Conservation (phyloP, 2,797 vertebrate species). For the Xenopus petersii region DNA sequence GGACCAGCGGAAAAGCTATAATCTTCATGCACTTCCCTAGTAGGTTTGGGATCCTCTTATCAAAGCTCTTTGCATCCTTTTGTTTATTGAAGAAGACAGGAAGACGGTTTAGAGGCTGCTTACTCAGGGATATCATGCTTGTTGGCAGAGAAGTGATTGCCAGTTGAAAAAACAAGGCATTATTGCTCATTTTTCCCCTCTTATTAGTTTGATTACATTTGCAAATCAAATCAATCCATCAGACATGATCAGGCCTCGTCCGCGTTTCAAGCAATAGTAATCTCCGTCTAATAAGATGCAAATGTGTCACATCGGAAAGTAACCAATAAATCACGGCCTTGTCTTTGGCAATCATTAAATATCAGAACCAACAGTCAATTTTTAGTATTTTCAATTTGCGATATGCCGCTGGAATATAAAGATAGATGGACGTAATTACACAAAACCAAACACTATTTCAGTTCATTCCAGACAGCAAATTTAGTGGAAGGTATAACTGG, state of each 20-base stretch:
- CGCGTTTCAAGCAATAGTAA: slow-evolving; percentile 95
- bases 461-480: slow-evolving; percentile 96
- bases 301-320: slow-evolving; percentile 96
- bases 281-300: slow-evolving; percentile 97
- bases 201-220: slow-evolving; percentile 99
- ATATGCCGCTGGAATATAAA: slow-evolving; percentile 99
- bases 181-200: slow-evolving; percentile 93
- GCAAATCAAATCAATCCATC: slow-evolving; percentile 99
- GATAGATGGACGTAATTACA: slow-evolving; percentile 99
- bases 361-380: slow-evolving; percentile 98
- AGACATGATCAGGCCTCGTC: slow-evolving; percentile 89
- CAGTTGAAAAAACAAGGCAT: slow-evolving; percentile 92
- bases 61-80: slow-evolving; percentile 73
- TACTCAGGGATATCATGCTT: slow-evolving; percentile 81
- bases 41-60: slow-evolving; percentile 72
- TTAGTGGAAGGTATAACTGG: slow-evolving; percentile 95
- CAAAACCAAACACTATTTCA: slow-evolving; percentile 99
- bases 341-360: slow-evolving; percentile 98
- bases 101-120: slow-evolving; percentile 74
- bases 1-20: slow-evolving; percentile 30
- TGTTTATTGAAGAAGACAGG: slow-evolving; percentile 75
- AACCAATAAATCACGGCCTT: slow-evolving; percentile 97
- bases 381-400: slow-evolving; percentile 99
- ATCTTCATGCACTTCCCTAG: slow-evolving; percentile 58
- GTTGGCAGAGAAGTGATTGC: slow-evolving; percentile 86